Percentiles rank a stretch among this genome's conserved stretches.
Evolutionary conservation across 2,113 vertebrate species (phyloP).

Genomic region (Echinops telfairi): DNA sequence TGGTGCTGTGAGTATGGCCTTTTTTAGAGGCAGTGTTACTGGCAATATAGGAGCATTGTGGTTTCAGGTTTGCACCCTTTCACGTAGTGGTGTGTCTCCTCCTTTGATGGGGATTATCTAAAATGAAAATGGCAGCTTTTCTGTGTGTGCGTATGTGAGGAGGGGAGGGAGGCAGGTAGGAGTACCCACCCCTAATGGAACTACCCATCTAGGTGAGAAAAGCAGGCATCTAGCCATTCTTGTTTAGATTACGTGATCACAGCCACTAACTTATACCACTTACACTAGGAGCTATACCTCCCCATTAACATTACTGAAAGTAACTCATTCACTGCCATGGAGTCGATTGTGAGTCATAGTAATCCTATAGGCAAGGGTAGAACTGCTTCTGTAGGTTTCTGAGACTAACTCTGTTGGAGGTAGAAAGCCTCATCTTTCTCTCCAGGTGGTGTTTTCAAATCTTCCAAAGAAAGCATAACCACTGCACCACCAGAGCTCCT

Average conservation of each 20-base stretch:
- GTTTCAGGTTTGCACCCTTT: slow-evolving; percentile 26
- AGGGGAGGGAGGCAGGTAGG: not conserved
- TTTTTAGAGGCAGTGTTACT: slow-evolving; percentile 54
- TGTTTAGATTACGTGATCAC: not conserved
- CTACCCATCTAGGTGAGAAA: not conserved
- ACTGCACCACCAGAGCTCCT: too few species aligned
- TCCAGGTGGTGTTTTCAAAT: too few species aligned
- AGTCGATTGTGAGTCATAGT: too few species aligned
- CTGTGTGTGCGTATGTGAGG: not conserved
- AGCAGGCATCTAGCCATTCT: not conserved
- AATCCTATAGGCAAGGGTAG: too few species aligned
- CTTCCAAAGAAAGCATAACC: too few species aligned
- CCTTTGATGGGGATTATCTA: not conserved
- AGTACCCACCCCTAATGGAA: not conserved
- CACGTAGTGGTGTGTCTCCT: not conserved
- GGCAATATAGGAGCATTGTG: not conserved
- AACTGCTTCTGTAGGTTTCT: too few species aligned
- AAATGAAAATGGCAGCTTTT: not conserved
- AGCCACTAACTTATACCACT: not conserved
- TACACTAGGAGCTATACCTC: too few species aligned
- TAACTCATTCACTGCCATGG: too few species aligned
- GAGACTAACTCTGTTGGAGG: too few species aligned
- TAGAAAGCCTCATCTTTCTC: too few species aligned
- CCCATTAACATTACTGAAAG: too few species aligned
- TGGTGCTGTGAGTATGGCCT: slow-evolving; percentile 14